Evolutionary conservation across 2,113 vertebrate species (phyloP).

Genomic region (Cephalophus harveyi): DNA sequence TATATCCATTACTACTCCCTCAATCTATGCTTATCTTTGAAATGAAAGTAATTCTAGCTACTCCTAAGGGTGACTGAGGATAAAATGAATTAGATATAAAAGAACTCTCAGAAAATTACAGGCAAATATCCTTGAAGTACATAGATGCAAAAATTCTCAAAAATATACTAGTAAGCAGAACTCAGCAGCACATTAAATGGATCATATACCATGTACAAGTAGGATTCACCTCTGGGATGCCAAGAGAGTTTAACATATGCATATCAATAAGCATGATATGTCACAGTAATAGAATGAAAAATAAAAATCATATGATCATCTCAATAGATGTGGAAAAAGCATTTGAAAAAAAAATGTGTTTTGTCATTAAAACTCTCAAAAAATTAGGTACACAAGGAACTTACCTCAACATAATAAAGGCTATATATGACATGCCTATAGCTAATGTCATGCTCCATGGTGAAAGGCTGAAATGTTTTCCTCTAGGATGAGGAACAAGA

Average conservation of each 20-base stretch:
- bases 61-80: not conserved
- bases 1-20: not conserved
- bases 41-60: not conserved
- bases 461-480: not conserved
- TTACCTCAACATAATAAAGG: not conserved
- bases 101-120: not conserved
- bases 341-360: not conserved
- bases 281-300: not conserved
- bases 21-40: not conserved
- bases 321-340: not conserved
- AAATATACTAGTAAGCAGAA: not conserved
- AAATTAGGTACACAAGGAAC: not conserved
- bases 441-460: not conserved
- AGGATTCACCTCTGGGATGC: not conserved
- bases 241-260: not conserved
- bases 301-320: not conserved
- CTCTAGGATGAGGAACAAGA: not conserved
- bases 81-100: constrained; percentile 8
- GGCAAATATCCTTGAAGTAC: not conserved
- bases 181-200: not conserved
- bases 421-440: not conserved
- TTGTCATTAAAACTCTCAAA: not conserved
- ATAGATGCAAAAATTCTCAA: not conserved
- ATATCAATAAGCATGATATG: not conserved
- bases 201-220: not conserved